Percentiles rank a stretch among this genome's conserved stretches.
Evolutionary conservation across 2,888 invertebrate species (phyloP).

Genomic region (Tipula vernalis): DNA sequence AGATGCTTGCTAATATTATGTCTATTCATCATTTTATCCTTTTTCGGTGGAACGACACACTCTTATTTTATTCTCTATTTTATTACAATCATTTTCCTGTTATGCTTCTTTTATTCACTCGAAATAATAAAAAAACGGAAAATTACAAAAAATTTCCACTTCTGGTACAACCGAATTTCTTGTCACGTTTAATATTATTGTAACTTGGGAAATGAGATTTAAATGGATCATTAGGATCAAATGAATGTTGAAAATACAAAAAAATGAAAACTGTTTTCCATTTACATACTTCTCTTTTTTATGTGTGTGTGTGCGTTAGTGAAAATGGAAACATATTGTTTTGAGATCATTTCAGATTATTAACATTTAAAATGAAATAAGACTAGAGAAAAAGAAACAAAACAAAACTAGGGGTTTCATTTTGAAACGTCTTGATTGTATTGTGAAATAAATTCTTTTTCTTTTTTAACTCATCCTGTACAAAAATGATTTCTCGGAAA

Average conservation of each 20-base stretch:
- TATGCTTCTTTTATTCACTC: not conserved
- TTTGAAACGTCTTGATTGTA: not conserved
- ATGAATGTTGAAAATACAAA: not conserved
- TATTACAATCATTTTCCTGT: not conserved
- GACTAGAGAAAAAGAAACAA: not conserved
- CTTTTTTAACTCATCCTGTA: not conserved
- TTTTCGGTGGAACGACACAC: not conserved
- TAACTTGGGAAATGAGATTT: constrained; percentile 4
- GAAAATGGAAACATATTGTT: constrained; percentile 4
- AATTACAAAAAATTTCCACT: not conserved
- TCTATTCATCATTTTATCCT: not conserved
- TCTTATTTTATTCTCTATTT: not conserved
- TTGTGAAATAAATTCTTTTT: not conserved
- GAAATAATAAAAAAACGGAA: not conserved
- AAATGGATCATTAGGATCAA: constrained; percentile 4
- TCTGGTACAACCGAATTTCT: not conserved
- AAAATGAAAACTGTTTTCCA: not conserved
- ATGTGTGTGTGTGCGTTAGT: not conserved
- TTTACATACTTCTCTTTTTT: not conserved
- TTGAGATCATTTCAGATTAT: not conserved
- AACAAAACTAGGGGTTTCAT: not conserved
- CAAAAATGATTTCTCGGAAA: not conserved
- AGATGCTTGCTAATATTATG: not conserved
- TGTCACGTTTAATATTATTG: not conserved
- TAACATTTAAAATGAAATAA: constrained; percentile 4